Evolutionary conservation across 2,888 invertebrate species (phyloP).

Genomic region (Pyrgus malvae): DNA sequence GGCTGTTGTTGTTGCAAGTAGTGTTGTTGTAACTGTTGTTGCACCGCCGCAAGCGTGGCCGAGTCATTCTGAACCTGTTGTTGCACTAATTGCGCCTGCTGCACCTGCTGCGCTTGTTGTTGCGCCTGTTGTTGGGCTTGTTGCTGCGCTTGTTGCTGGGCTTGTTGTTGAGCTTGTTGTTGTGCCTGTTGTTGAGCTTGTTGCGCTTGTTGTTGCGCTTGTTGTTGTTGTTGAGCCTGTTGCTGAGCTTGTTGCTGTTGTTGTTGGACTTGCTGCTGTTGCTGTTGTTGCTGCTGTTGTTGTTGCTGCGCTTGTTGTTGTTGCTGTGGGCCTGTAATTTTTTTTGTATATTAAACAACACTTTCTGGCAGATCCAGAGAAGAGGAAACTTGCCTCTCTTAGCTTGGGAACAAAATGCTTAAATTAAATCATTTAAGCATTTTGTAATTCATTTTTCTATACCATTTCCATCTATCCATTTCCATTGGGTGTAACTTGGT

Average conservation of each 20-base stretch:
- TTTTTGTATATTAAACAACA: background rate
- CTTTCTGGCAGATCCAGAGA: too few species aligned
- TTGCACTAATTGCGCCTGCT: slow-evolving; percentile 43
- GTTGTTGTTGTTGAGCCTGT: slow-evolving; percentile 40
- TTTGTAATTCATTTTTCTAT: too few species aligned
- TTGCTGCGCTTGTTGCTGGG: slow-evolving; percentile 43
- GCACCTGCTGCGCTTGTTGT: slow-evolving; percentile 32
- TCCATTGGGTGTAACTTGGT: too few species aligned
- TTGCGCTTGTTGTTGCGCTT: slow-evolving; percentile 39
- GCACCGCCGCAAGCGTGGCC: slow-evolving; percentile 73
- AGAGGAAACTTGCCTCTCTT: too few species aligned
- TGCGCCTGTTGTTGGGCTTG: slow-evolving; percentile 37
- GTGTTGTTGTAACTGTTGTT: slow-evolving; percentile 74
- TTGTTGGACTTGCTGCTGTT: slow-evolving; percentile 43
- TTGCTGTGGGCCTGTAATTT: slow-evolving; percentile 40
- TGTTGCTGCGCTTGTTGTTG: slow-evolving; percentile 46
- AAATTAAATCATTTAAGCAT: too few species aligned
- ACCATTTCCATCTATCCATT: too few species aligned
- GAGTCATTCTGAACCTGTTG: slow-evolving; percentile 68
- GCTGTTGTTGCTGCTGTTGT: slow-evolving; percentile 36
- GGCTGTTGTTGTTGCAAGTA: slow-evolving; percentile 78
- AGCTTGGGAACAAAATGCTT: too few species aligned
- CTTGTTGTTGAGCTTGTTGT: slow-evolving; percentile 41
- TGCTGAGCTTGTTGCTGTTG: slow-evolving; percentile 40
- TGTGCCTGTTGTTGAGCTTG: too few species aligned